phyloP scores from a whole-genome alignment of 2,797 vertebrate genomes.

The Rhincodon typus region DNA sequence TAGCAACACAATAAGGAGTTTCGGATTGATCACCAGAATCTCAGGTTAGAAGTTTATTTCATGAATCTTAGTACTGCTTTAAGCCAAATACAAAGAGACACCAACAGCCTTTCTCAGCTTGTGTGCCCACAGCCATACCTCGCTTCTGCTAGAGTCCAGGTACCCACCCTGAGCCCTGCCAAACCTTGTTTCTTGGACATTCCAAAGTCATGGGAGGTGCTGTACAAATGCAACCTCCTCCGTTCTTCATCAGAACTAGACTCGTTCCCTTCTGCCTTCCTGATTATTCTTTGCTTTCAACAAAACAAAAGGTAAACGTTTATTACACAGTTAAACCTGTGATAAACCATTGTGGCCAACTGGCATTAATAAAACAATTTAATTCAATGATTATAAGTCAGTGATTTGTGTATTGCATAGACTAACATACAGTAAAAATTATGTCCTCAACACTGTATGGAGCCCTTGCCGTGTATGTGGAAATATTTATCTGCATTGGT shows the following conservation, averaged over 20 bases:
- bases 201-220: background rate
- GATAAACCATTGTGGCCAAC: background rate
- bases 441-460: background rate
- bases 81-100: background rate
- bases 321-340: background rate
- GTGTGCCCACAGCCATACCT: background rate
- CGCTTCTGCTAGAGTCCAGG: background rate
- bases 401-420: background rate
- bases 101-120: background rate
- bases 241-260: background rate
- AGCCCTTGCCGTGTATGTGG: background rate
- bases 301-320: background rate
- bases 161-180: background rate
- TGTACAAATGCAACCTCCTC: background rate
- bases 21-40: too few relatives aligned
- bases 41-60: too few relatives aligned
- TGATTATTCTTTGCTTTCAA: too few relatives aligned
- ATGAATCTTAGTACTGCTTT: too few relatives aligned
- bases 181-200: background rate
- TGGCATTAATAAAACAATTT: background rate
- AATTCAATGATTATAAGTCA: background rate
- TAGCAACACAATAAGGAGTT: too few relatives aligned
- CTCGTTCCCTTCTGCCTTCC: background rate
- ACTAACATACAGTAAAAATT: background rate
- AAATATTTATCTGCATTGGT: background rate